Conservation (phyloP, 2,797 vertebrate genomes). For the Alcedo atthis region DNA sequence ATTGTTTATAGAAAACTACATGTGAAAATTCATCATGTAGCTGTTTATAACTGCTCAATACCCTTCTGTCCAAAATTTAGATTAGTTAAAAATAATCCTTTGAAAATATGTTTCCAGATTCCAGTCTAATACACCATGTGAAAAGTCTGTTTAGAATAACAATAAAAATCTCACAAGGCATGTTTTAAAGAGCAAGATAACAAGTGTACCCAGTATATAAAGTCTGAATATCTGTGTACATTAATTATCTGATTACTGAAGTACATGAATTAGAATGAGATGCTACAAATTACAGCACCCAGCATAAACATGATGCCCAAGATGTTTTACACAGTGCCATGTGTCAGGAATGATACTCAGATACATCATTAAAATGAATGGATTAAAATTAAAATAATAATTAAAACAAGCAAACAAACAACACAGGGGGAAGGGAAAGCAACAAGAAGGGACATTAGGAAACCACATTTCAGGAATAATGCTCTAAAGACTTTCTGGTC, state of each 20-base stretch:
- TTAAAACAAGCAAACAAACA: not conserved
- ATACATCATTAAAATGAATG: not conserved
- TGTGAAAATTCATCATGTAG: not conserved
- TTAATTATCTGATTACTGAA: not conserved
- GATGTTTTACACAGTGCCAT: not conserved
- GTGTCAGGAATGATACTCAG: not conserved
- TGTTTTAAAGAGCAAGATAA: not conserved
- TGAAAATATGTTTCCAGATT: not conserved
- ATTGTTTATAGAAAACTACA: not conserved
- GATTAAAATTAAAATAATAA: not conserved
- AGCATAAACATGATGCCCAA: not conserved
- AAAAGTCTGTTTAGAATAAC: not conserved
- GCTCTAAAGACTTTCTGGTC: not conserved
- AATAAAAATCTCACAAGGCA: not conserved
- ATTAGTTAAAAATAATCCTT: not conserved
- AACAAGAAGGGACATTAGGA: not conserved
- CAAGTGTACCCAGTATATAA: not conserved
- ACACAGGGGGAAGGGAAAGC: rapidly evolving
- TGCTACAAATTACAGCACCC: not conserved
- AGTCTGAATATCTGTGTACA: not conserved
- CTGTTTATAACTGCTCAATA: not conserved
- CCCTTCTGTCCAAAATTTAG: not conserved
- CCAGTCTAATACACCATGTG: not conserved
- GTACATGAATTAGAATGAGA: not conserved
- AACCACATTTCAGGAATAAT: not conserved